A percentile compares a stretch with the other conserved stretches of the same genome.
Evolutionary conservation across 2,888 invertebrate genomes (phyloP).

Genomic region (Ceraclea dissimilis): DNA sequence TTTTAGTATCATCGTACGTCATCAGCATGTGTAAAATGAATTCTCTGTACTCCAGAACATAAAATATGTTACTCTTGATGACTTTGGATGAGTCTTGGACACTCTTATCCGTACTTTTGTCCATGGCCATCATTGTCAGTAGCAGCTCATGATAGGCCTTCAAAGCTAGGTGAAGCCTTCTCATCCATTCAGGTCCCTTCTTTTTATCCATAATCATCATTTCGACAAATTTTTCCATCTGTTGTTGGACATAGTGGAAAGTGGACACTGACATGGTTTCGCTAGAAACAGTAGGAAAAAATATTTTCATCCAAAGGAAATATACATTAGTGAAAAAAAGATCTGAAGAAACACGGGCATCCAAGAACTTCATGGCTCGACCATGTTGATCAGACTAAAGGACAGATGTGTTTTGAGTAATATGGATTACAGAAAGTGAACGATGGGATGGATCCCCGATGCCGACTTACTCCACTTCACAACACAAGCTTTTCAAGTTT

Average conservation of each 20-base stretch:
- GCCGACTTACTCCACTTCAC: too few species aligned
- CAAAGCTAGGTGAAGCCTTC: slow-evolving; percentile 77
- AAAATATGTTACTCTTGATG: slow-evolving; percentile 86
- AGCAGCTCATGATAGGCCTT: slow-evolving; percentile 77
- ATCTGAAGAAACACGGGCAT: background rate
- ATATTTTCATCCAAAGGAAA: background rate
- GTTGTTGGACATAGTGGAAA: slow-evolving; percentile 92
- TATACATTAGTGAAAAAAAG: background rate
- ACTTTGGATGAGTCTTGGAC: slow-evolving; percentile 76
- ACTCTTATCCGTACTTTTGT: slow-evolving; percentile 59
- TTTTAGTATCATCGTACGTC: slow-evolving; percentile 76
- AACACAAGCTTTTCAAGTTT: too few species aligned
- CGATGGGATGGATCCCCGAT: too few species aligned
- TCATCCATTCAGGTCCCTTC: slow-evolving; percentile 73
- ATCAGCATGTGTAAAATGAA: slow-evolving; percentile 72
- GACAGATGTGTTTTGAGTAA: too few species aligned
- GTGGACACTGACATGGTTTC: slow-evolving; percentile 88
- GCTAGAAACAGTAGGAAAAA: slow-evolving; percentile 44
- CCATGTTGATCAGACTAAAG: too few species aligned
- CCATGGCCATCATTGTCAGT: slow-evolving; percentile 75
- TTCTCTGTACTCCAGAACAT: slow-evolving; percentile 90
- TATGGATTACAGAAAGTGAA: too few species aligned
- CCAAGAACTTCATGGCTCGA: background rate
- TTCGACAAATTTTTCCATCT: slow-evolving; percentile 79
- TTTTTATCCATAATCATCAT: slow-evolving; percentile 83